Conservation (phyloP, 2,888 invertebrate genomes). For the Ernsta delagoae region DNA sequence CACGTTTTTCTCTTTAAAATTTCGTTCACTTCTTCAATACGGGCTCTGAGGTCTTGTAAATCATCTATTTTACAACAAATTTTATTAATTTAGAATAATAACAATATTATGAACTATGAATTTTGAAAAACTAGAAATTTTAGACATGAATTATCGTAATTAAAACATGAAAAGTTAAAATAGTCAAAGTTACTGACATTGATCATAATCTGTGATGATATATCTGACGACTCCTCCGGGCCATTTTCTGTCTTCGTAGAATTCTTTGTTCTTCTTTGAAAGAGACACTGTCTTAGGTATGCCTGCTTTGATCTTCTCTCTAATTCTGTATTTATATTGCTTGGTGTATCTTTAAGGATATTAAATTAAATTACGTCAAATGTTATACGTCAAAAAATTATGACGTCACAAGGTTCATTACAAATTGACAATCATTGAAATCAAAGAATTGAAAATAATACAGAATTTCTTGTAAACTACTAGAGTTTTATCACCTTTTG, state of each 20-base stretch:
- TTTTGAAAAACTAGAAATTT: too few species aligned
- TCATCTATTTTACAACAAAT: constrained; percentile 52
- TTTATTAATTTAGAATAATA: too few species aligned
- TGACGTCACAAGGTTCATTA: too few species aligned
- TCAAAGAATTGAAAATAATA: too few species aligned
- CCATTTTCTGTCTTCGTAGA: constrained; percentile 70
- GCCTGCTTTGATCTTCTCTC: not conserved
- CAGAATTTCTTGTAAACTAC: too few species aligned
- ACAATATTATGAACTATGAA: too few species aligned
- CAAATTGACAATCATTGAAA: too few species aligned
- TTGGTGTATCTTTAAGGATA: not conserved
- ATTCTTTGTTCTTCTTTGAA: constrained; percentile 61
- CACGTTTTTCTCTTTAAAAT: constrained; percentile 65
- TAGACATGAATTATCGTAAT: too few species aligned
- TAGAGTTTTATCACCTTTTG: too few species aligned
- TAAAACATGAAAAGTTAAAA: too few species aligned
- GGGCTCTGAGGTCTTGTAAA: constrained; percentile 52
- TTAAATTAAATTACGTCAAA: too few species aligned
- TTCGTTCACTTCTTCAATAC: constrained; percentile 58
- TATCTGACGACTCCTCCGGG: constrained; percentile 58
- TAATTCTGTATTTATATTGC: not conserved
- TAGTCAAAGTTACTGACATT: constrained; percentile 53
- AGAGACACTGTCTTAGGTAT: constrained; percentile 53
- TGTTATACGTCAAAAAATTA: too few species aligned
- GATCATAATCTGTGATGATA: constrained; percentile 50